Evolutionary conservation across 2,888 invertebrate species (phyloP), one percentile per base, ranked within the genome.

Genomic region (Coecobrya sp.): DNA sequence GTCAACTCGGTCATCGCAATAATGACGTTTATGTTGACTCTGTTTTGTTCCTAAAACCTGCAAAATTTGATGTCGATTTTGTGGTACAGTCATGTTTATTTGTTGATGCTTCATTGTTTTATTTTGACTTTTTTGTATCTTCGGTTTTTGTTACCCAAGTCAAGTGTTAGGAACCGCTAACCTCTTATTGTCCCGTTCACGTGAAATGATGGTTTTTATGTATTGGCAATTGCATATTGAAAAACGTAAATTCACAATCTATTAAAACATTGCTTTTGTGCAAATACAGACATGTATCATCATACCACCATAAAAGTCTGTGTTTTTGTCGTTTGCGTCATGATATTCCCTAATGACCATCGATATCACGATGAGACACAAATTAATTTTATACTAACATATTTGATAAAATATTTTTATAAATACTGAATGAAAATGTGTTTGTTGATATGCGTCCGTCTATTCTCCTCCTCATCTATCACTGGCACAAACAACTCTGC

Each of bases 51-150:
- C n/a, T n/a, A n/a, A n/a, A n/a, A n/a, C n/a, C n/a, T 27, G 27
- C 52, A 55, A 27, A 81, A 27, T 62, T 62, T 62, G 0, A 62
- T 42, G 68, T 65, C 27, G 30, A 0, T 84, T 36, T 68, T 85
- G 85, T 30, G 85, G 85, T 85, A 45, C 27, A 36, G 27, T 65
- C 27, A 65, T 27, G 22, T 22, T 65, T 55, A 5, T 16, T 27
- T 30, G 65, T 45, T 85, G 85, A 85, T 85, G 68, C 22, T 45
- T 22, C 85, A 85, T 68, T 85, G 85, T 49, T 85, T 65, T 65
- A 27, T 65, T 25, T 8, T 25, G 27, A 27, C 27, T 30, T 30
- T 65, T 65, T 36, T 36, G 2, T 36, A 36, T 36, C 36, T 36
- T 36, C 36, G 3, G 36, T 36, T n/a, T 59, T 16, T 16, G 52